Evolutionary conservation across 2,888 invertebrate genomes (phyloP), one percentile per base, ranked within the genome.

Genomic region (Smittia aterrima): DNA sequence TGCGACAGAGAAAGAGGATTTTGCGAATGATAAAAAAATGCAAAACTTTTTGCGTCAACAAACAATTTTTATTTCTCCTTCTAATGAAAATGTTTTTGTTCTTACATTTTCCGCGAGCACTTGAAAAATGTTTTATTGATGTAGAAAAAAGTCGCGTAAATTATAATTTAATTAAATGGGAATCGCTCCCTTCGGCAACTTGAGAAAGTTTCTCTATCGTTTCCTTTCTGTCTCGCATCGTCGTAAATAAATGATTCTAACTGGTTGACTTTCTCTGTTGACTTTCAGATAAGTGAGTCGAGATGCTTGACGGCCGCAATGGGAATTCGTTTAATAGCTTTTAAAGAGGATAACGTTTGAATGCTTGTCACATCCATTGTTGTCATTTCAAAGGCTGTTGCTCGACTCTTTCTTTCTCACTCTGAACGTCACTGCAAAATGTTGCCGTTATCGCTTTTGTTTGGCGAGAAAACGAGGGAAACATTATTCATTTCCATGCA

Each of bases 401-500:
- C 58, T n/a, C 1, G 47, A 3, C 18, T 20, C 22, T 47, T 32
- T 47, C 47, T 6, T 47, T 58, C 2, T 3, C 18, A 58, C 20
- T 2, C 47, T n/a, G n/a, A 58, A 58, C 58, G 58, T 16, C 47
- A 47, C 11, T 47, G 16, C 4, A 47, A 11, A 32, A 58, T 58
- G 58, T 11, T 3, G 4, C 22, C n/a, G 7, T 58, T 58, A 22
- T 13, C 9, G 18, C 22, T 58, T 6, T 58, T 58, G 9, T n/a
- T 58, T 11, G 22, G 7, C 20, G n/a, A 18, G 58, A n/a, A 58
- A 22, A 18, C 58, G n/a, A 58, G 58, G 58, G 64, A 32, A 32
- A 24, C 27, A 72, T 72, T 54, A 72, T 62, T 72, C 72, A 72
- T 72, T 72, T 72, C 54, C 72, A 72, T 72, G 53, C 72, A 72